phyloP scores from a whole-genome alignment of 2,113 vertebrate species.

The Sinocyclocheilus anophthalmus region DNA sequence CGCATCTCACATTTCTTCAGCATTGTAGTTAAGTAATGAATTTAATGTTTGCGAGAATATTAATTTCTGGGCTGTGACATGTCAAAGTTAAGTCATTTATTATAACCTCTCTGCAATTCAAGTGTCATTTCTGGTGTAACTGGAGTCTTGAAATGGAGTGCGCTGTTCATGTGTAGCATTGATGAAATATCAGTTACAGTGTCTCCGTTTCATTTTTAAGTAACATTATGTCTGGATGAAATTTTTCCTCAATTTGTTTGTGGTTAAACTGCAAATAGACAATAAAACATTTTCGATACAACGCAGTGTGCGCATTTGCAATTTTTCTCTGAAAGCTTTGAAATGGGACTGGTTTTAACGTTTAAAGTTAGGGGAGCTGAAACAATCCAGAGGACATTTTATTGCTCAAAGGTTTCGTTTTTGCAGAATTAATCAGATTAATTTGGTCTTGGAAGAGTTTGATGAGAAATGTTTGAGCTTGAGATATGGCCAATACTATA shows the following conservation, averaged over 20 bases:
- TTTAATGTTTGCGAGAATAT: conserved; percentile 9
- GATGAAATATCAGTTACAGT: not conserved
- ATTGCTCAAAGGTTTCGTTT: not conserved
- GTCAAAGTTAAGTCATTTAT: not conserved
- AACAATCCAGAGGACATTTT: too few relatives aligned
- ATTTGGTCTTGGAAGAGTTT: not conserved
- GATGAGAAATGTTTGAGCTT: not conserved
- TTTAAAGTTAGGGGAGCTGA: too few relatives aligned
- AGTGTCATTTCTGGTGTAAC: not conserved
- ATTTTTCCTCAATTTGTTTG: not conserved
- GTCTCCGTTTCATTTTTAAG: conserved; percentile 18
- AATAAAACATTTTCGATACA: conserved; percentile 43
- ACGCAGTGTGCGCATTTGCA: not conserved
- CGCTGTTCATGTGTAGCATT: conserved; percentile 12
- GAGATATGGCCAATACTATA: too few relatives aligned
- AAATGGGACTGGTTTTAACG: not conserved
- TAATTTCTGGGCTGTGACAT: not conserved
- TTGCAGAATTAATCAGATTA: not conserved
- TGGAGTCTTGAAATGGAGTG: conserved; percentile 5
- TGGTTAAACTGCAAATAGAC: conserved; percentile 24
- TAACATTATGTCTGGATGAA: not conserved
- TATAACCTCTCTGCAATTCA: not conserved
- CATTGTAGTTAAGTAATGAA: conserved; percentile 3
- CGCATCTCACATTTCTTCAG: conserved; percentile 7
- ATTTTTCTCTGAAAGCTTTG: not conserved